Base-by-base conservation (phyloP, 37 sponge, comb jelly and placozoan genomes). In the Agelas oroides region DNA sequence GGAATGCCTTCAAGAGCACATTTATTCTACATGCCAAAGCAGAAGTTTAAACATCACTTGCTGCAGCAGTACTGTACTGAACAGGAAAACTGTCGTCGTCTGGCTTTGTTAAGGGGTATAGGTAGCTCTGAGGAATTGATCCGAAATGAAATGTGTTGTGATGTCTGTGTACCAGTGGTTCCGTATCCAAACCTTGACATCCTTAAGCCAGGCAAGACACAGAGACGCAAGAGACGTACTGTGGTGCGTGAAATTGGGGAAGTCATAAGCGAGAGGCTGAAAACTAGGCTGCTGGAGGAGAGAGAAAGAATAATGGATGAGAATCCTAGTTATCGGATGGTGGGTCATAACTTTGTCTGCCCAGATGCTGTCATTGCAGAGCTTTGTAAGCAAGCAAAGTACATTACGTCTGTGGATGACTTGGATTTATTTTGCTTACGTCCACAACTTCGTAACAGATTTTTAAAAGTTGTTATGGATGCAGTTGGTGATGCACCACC, bases 291-390 rank as follows among this genome's bases (percentile, higher is more conserved):
- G 25, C 5, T 5, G 6, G 17, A 13, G 28, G 79, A 19, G 23
- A 12, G 62, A 20, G 67, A 79, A 24, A 28, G 13, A 13, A 41
- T 31, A 21, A 52, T 79, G 16, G 30, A 65, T 23, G 16, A 39
- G 1, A 41, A 79, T 39, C 67, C 79, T 34, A n/a, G 54, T 52
- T 79, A 28, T 33, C 41, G 17, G 23, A 79, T 79, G 53, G 5
- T 79, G 11, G 79, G 79, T 3, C 8, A 31, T 6, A 28, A 38
- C 41, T 65, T 79, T 65, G 79, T 79, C 24, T 79, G 77, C 32
- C 61, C n/a, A n/a, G n/a, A n/a, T n/a, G n/a, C n/a, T n/a, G n/a
- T n/a, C n/a, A n/a, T n/a, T n/a, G n/a, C n/a, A n/a, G n/a, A 20
- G 19, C 18, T 20, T 57, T 57, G 16, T 20, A 20, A n/a, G n/a